Evolutionary conservation across 92 coral and sea anemone genomes (phyloP).

Genomic region (Epizoanthus scotinus): DNA sequence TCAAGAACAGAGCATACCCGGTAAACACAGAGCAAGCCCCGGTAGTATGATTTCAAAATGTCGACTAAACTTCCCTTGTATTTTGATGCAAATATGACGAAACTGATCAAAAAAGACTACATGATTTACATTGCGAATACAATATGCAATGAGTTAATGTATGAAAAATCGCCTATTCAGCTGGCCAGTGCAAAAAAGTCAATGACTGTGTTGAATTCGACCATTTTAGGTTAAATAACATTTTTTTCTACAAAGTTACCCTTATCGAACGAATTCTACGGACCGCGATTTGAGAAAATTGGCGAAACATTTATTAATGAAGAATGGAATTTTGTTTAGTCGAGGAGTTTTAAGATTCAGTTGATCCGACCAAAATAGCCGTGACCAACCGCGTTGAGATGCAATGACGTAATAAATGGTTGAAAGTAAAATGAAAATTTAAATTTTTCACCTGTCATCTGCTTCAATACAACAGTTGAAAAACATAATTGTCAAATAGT

Average conservation of each 20-base stretch:
- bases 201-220: not conserved
- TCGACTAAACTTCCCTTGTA: no score
- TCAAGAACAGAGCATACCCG: no score
- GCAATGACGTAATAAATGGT: slow-evolving; percentile 1
- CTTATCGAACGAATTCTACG: not conserved
- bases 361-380: not conserved
- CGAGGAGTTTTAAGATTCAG: slow-evolving; percentile 4
- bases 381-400: not conserved
- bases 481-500: not conserved
- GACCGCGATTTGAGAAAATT: not conserved
- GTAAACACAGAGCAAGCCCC: no score
- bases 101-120: no score
- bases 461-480: not conserved
- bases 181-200: no score
- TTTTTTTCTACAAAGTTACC: not conserved
- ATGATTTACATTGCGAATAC: no score
- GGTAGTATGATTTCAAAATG: no score
- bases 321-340: slow-evolving; percentile 2
- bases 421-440: slow-evolving; percentile 8
- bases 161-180: no score
- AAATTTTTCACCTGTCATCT: slow-evolving; percentile 11
- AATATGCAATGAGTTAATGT: no score
- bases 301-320: not conserved
- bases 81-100: no score
- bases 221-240: not conserved